Evolutionary conservation across 2,797 vertebrate genomes (phyloP).

Genomic region (Urophycis tenuis): DNA sequence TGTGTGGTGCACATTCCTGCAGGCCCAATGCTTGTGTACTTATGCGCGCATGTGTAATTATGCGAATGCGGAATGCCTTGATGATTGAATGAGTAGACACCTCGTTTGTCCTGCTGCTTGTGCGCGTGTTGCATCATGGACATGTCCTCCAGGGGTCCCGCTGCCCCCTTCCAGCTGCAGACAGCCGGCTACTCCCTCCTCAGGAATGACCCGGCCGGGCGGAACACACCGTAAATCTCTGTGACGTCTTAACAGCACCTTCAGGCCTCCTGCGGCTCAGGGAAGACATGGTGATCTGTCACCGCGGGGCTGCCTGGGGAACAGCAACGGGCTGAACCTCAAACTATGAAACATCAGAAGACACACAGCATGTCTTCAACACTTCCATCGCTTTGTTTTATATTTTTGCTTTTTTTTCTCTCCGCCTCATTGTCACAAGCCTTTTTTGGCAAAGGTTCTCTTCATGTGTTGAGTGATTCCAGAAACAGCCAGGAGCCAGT

Average conservation of each 20-base stretch:
- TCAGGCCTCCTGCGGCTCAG: slow-evolving; percentile 31
- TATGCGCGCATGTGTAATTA: not conserved
- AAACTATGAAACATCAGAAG: no score
- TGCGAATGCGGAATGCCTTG: not conserved
- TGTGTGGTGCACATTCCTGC: slow-evolving; percentile 1
- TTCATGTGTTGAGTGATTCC: no score
- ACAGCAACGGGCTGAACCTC: not conserved
- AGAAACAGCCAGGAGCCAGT: slow-evolving; percentile 16
- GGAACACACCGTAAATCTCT: slow-evolving; percentile 59
- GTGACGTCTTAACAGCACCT: slow-evolving; percentile 66
- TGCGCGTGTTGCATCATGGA: no score
- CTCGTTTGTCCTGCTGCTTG: no score
- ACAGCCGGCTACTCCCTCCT: slow-evolving; percentile 60
- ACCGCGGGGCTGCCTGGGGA: not conserved
- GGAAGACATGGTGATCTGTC: slow-evolving; percentile 22
- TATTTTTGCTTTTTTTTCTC: no score
- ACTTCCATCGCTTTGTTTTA: not conserved
- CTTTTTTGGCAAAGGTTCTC: no score
- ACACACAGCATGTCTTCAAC: no score
- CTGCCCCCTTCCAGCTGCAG: slow-evolving; percentile 29
- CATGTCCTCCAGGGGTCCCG: no score
- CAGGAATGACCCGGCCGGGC: slow-evolving; percentile 56
- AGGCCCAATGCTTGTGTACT: not conserved
- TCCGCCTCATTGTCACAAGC: no score
- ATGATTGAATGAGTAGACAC: slow-evolving; percentile 16